Conservation (phyloP, 2,888 invertebrate genomes). For the Myopa testacea region DNA sequence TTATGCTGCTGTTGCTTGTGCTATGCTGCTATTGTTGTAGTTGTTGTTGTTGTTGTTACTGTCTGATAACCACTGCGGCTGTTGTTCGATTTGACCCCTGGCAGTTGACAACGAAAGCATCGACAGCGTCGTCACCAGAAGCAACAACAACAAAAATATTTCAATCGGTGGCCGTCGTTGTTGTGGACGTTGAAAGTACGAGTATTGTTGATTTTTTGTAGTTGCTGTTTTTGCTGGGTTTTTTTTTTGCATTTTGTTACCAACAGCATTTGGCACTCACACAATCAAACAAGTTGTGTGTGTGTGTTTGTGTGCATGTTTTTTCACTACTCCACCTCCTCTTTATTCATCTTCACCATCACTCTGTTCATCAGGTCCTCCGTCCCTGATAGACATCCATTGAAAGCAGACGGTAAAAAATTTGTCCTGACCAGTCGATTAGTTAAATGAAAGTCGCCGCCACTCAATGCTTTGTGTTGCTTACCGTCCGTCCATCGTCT, state of each 20-base stretch:
- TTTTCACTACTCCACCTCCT: neutral
- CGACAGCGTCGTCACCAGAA: neutral
- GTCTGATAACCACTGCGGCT: too few species aligned
- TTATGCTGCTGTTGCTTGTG: too few species aligned
- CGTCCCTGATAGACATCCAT: too few species aligned
- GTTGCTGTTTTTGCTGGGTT: neutral
- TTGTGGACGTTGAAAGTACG: neutral
- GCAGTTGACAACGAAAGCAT: neutral
- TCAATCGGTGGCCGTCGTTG: slow-evolving; percentile 2
- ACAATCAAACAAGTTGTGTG: neutral
- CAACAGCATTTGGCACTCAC: neutral
- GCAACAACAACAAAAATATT: slow-evolving; percentile 6
- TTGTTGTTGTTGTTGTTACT: too few species aligned
- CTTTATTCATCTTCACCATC: too few species aligned
- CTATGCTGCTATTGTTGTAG: too few species aligned
- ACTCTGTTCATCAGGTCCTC: too few species aligned
- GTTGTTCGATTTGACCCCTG: too few species aligned
- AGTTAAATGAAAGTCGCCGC: slow-evolving; percentile 53
- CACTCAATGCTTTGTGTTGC: slow-evolving; percentile 21
- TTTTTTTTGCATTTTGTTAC: neutral
- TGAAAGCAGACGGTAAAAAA: slow-evolving; percentile 1
- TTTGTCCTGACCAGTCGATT: slow-evolving; percentile 46
- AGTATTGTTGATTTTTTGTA: neutral
- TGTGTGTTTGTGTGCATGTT: neutral
- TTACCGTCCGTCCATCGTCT: neutral